phyloP scores from a whole-genome alignment of 2,113 vertebrate species.

The Hippolais icterina region DNA sequence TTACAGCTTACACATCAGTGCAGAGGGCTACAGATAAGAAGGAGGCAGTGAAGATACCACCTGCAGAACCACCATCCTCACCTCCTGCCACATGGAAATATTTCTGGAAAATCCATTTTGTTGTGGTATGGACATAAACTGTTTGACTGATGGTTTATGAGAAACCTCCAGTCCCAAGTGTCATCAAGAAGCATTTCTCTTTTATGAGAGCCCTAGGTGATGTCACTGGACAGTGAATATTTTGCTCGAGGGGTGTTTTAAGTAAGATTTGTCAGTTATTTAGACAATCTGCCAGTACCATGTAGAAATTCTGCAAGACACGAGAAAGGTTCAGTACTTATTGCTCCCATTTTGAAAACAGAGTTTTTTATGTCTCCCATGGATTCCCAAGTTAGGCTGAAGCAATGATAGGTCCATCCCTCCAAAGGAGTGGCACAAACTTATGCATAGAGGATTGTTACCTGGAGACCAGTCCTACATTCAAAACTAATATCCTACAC shows the following conservation, averaged over 20 bases:
- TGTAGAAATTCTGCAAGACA: background rate
- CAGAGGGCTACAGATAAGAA: background rate
- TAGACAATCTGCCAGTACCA: background rate
- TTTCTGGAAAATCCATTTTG: background rate
- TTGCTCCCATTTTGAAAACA: background rate
- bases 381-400: background rate
- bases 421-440: background rate
- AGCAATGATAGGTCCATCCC: background rate
- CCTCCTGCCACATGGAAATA: background rate
- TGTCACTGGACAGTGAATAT: background rate
- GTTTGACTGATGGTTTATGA: background rate
- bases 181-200: background rate
- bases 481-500: background rate
- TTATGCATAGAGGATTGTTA: background rate
- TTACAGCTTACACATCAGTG: background rate
- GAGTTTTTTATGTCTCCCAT: background rate
- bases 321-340: fast-evolving
- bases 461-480: background rate
- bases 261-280: background rate
- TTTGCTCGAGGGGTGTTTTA: background rate
- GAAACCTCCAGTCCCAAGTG: background rate
- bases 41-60: background rate
- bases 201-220: background rate
- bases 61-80: background rate
- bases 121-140: background rate